A percentile compares a stretch with the other conserved stretches of the same genome.
These are phyloP conservation scores for Aricia agestis DNA, from an alignment of 1,140 invertebrate species.

Conservation along the genomic window DNA sequence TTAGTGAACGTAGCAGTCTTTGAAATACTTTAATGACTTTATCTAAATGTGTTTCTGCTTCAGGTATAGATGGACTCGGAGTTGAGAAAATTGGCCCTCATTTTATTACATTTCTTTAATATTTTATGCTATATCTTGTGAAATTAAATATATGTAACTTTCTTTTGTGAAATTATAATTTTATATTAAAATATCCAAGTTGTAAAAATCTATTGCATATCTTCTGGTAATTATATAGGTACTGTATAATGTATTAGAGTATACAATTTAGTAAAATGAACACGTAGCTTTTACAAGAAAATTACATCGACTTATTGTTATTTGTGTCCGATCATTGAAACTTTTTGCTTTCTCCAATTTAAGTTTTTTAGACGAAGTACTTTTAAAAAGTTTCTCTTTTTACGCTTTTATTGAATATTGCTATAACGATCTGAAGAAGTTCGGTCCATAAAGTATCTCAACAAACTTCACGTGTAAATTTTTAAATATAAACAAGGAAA, in stretches of 20 bases:
- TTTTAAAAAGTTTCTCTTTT: conserved; percentile 19
- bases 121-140: neutral
- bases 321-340: neutral
- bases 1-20: conserved; percentile 20
- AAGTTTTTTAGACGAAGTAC: conserved; percentile 4
- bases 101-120: neutral
- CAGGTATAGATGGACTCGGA: neutral
- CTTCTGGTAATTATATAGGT: too few species aligned
- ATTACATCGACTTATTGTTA: neutral
- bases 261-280: neutral
- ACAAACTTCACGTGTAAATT: conserved; percentile 26
- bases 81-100: neutral
- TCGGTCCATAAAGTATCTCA: conserved; percentile 17
- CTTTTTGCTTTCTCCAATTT: conserved; percentile 14
- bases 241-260: neutral
- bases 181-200: too few species aligned
- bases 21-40: conserved; percentile 25
- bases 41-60: conserved; percentile 21
- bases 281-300: neutral
- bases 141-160: neutral
- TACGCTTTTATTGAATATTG: conserved; percentile 38
- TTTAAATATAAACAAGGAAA: conserved; percentile 22
- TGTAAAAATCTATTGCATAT: too few species aligned
- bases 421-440: conserved; percentile 32
- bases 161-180: too few species aligned